Percentiles rank a stretch among this genome's conserved stretches.
Conservation (phyloP, 2,888 invertebrate species). For the Tetragnatha montana region DNA sequence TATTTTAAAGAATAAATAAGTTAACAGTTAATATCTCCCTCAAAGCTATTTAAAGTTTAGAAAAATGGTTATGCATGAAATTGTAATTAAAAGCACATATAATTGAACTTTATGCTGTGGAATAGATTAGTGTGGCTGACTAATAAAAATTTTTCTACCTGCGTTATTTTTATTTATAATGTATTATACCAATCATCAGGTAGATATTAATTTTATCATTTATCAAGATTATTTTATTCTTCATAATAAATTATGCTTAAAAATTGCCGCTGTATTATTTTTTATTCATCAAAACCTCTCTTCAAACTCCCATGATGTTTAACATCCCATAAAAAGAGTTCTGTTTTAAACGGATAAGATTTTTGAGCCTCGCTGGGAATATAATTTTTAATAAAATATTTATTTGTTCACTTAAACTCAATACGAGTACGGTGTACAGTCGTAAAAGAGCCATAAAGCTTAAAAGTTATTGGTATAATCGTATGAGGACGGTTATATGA, state of each 20-base stretch:
- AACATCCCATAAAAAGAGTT: slow-evolving; percentile 16
- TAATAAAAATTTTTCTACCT: no score
- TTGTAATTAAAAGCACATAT: no score
- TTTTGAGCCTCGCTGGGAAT: background rate
- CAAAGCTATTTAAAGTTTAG: no score
- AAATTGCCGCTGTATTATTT: background rate
- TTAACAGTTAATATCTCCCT: no score
- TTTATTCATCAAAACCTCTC: background rate
- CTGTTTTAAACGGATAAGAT: slow-evolving; percentile 42
- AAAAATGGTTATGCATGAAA: no score
- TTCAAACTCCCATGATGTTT: background rate
- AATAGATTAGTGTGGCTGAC: no score
- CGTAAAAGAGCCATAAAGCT: slow-evolving; percentile 39
- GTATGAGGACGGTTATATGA: background rate
- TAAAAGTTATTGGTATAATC: background rate
- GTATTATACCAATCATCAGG: no score
- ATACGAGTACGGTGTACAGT: slow-evolving; percentile 19
- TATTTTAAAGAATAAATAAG: no score
- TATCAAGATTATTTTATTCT: background rate
- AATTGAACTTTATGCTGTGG: no score
- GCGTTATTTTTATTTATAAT: no score
- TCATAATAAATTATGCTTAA: background rate
- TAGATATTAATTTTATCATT: no score
- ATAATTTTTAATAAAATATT: slow-evolving; percentile 48
- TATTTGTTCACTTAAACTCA: slow-evolving; percentile 47